Conservation (phyloP, 2,113 vertebrate genomes). For the Natator depressus region DNA sequence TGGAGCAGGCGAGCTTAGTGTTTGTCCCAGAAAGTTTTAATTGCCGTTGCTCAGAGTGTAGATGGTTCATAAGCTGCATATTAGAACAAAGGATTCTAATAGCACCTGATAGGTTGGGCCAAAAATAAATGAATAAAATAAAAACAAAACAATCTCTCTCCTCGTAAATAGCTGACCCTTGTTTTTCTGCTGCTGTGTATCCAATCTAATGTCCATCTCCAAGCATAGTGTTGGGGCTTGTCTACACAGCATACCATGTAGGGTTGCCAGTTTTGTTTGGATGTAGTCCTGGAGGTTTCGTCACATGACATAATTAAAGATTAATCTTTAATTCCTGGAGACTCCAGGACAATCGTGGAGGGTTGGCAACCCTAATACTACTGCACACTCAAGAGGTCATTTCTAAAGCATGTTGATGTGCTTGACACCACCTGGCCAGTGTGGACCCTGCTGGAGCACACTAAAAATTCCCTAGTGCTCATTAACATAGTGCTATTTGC, state of each 20-base stretch:
- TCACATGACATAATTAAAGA: too few species aligned
- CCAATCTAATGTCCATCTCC: neutral
- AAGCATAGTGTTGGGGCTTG: neutral
- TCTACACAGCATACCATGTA: too few species aligned
- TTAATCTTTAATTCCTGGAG: too few species aligned
- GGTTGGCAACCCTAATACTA: too few species aligned
- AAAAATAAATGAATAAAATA: neutral
- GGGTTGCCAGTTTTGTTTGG: too few species aligned
- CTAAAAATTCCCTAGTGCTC: neutral
- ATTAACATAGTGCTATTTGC: neutral
- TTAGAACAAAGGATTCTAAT: neutral
- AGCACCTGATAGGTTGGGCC: neutral
- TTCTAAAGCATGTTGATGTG: neutral
- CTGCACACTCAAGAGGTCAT: neutral
- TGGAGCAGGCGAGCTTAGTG: conserved; percentile 63
- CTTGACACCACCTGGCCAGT: neutral
- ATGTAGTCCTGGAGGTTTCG: too few species aligned
- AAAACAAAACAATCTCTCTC: neutral
- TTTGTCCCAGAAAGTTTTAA: conserved; percentile 68
- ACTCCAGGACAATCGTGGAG: too few species aligned
- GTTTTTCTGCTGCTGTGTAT: fast-evolving
- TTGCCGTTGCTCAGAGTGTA: conserved; percentile 54
- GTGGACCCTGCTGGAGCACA: neutral
- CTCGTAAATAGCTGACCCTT: neutral
- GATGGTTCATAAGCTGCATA: neutral